Evolutionary conservation across 1,140 invertebrate genomes (phyloP), one percentile per base, ranked within the genome.

Genomic region (Diorhabda sublineata): DNA sequence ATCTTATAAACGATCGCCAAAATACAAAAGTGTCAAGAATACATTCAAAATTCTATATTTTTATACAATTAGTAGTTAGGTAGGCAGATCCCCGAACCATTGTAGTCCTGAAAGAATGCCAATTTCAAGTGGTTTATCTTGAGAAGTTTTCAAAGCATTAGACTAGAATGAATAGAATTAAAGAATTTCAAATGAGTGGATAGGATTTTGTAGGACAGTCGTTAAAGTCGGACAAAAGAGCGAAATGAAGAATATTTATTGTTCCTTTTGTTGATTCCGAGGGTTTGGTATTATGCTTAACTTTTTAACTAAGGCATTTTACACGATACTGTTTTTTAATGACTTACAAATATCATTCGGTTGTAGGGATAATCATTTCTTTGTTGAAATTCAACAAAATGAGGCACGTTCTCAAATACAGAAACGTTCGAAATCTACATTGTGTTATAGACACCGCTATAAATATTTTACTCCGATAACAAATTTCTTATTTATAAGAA

Each of bases 51-150:
- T 8, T 52, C 6, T 52, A n/a, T 52, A 52, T 52, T 52, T 52
- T 52, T 52, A 52, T n/a, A 52, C 47, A 52, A 52, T 52, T 52
- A 52, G 47, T n/a, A 52, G 47, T n/a, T 52, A 52, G 47, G 47
- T 52, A 52, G 47, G 47, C 47, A 52, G 47, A 52, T 52, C 47
- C 47, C 47, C 6, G 6, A 2, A n/a, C 6, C 47, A 8, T 52
- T 52, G 47, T 52, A n/a, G 6, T n/a, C n/a, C n/a, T 52, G 47
- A 52, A 52, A 8, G 47, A 52, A n/a, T 52, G 47, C 47, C 47
- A 52, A 52, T 52, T 52, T 52, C 47, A 52, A 52, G 47, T 52
- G 47, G 47, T 52, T 52, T 52, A 52, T 52, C 47, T 52, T n/a
- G 47, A 52, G n/a, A 52, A 52, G 2, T 52, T 52, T 52, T 8